These are phyloP conservation scores for Pollenia griseotomentosa DNA, from an alignment of 2,888 invertebrate species.

Conservation along the genomic window DNA sequence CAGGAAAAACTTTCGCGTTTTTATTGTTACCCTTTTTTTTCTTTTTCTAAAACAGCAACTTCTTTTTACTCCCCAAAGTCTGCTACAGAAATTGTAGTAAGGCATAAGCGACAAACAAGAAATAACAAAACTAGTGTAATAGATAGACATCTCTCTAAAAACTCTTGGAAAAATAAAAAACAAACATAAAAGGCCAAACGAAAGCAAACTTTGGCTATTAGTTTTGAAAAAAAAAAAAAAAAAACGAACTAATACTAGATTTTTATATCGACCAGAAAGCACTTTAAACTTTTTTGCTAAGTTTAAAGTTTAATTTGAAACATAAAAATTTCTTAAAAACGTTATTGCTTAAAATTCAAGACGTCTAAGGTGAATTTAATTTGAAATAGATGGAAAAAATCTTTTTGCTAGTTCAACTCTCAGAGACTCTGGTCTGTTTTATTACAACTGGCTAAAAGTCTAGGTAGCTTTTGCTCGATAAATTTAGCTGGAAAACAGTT, in stretches of 20 bases:
- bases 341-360: constrained; percentile 10
- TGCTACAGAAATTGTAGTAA: constrained; percentile 20
- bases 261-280: constrained; percentile 14
- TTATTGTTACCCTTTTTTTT: constrained; percentile 30
- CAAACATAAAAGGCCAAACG: constrained; percentile 12
- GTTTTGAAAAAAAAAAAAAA: constrained; percentile 44
- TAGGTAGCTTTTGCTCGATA: no score
- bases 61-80: constrained; percentile 45
- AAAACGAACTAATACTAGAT: constrained; percentile 26
- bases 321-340: neutral
- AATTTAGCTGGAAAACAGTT: no score
- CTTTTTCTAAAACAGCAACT: neutral
- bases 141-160: constrained; percentile 58
- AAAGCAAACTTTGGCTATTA: constrained; percentile 62
- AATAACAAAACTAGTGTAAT: constrained; percentile 10
- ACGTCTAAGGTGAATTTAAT: no score
- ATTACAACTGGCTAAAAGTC: no score
- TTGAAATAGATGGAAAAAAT: no score
- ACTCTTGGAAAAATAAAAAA: neutral
- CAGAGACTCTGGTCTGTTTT: no score
- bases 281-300: constrained; percentile 43
- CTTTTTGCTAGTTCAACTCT: no score
- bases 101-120: constrained; percentile 13
- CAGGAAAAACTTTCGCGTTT: constrained; percentile 55
- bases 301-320: neutral